Evolutionary conservation across 2,797 vertebrate genomes (phyloP).

Genomic region (Cyclura pinguis): DNA sequence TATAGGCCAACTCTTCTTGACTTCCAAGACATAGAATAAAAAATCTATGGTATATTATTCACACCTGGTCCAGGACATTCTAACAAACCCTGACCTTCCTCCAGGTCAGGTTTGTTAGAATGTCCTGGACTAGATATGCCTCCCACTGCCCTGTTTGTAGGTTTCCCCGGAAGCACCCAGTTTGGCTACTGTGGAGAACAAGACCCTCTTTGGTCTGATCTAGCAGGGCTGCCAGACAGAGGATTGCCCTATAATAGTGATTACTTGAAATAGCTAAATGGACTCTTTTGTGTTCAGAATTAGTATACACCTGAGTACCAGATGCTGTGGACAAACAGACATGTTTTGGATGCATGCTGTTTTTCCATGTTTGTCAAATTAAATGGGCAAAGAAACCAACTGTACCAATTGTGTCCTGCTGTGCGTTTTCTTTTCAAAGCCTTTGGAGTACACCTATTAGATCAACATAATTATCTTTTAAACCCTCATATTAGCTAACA

Average conservation of each 20-base stretch:
- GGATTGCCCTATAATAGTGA: neutral
- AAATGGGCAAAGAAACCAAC: slow-evolving; percentile 7
- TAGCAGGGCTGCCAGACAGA: neutral
- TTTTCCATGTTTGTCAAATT: slow-evolving; percentile 62
- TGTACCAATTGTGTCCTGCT: neutral
- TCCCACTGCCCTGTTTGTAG: neutral
- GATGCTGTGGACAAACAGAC: neutral
- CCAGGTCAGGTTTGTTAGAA: too few species aligned
- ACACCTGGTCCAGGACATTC: too few species aligned
- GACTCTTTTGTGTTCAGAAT: neutral
- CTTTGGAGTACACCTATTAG: neutral
- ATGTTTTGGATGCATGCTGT: too few species aligned
- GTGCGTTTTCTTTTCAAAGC: neutral
- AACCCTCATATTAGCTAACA: neutral
- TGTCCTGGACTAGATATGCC: too few species aligned
- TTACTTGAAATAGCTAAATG: neutral
- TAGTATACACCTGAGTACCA: neutral
- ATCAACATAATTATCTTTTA: neutral
- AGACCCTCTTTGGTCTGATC: neutral
- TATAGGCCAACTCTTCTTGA: too few species aligned
- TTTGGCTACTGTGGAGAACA: neutral
- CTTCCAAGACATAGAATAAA: too few species aligned
- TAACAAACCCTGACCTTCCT: too few species aligned
- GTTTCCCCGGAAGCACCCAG: neutral
- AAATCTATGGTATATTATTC: too few species aligned